Evolutionary conservation across 2,797 vertebrate species (phyloP), one percentile per base, ranked within the genome.

Genomic region (Sarcophilus harrisii): DNA sequence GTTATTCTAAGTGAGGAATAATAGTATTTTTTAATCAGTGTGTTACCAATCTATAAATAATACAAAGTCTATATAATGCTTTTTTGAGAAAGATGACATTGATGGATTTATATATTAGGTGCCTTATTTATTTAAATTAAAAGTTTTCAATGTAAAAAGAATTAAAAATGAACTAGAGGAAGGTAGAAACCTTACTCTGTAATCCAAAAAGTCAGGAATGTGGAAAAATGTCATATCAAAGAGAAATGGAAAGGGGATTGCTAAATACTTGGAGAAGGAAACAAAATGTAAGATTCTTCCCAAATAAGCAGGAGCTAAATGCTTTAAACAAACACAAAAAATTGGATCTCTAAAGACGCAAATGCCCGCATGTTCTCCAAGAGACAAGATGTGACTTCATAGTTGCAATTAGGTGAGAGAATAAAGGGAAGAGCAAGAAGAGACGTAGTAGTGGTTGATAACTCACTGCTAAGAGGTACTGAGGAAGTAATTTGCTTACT

Each of bases 41-140:
- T 4, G 57, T 55, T 81, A 81, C 58, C 5, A 92, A 93, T 93
- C 81, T 94, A 90, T 81, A 94, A 95, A 90, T 96, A 95, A 60
- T 1, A 3, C 55, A 93, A 96, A 91, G 27, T n/a, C 90, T 57
- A 9, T 59, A 57, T 73, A 52, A 54, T 90, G 90, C 94, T 13
- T 91, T 87, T 91, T 18, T 92, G 29, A 93, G 58, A 62, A 11
- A 91, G 30, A 91, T 66, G 95, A 32, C 87, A 94, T 92, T 91
- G 58, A 96, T 0, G 60, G 57, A 96, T 62, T 93, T 95, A 95
- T 49, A 21, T 97, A 93, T 93, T 92, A 60, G 95, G 58, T 93
- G 96, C 49, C 90, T 58, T 57, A 30, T 24, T 81, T 45, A 49
- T 45, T 81, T 45, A 21, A 66, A 81, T 45, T 21, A 81, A 38